phyloP scores from a whole-genome alignment of 2,888 invertebrate genomes.

The Argyresthia goedartella region DNA sequence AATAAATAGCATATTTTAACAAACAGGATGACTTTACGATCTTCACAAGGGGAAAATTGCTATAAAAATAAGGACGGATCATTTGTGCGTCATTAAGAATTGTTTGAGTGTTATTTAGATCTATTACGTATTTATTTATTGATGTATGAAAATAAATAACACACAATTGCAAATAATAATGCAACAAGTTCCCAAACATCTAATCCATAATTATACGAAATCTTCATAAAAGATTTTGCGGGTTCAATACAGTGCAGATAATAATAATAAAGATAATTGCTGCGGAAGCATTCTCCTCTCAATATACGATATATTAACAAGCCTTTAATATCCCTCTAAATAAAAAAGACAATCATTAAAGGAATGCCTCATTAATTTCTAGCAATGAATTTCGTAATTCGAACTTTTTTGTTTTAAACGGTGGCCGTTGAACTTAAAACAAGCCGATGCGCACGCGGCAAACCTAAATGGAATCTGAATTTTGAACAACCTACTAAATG shows the following conservation, averaged over 20 bases:
- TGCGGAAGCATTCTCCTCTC: slow-evolving; percentile 39
- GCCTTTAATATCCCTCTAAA: slow-evolving; percentile 18
- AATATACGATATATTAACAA: slow-evolving; percentile 49
- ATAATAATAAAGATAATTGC: slow-evolving; percentile 17
- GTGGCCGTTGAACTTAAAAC: neutral
- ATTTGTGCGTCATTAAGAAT: too few species aligned
- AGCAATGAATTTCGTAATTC: slow-evolving; percentile 4
- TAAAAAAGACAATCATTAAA: slow-evolving; percentile 15
- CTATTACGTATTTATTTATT: too few species aligned
- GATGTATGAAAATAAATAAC: too few species aligned
- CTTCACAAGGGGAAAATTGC: neutral
- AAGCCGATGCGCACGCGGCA: too few species aligned
- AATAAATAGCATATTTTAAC: slow-evolving; percentile 37
- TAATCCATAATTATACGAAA: neutral
- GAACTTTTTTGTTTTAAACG: slow-evolving; percentile 2
- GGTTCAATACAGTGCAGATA: neutral
- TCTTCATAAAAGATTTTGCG: neutral
- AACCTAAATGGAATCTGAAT: too few species aligned
- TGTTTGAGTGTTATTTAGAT: too few species aligned
- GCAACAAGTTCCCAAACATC: too few species aligned
- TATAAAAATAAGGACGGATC: too few species aligned
- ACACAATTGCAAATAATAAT: too few species aligned
- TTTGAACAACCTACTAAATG: too few species aligned
- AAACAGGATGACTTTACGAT: slow-evolving; percentile 23
- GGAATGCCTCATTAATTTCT: slow-evolving; percentile 1